phyloP scores from a whole-genome alignment of 2,797 vertebrate species.

The Nothura maculosa region DNA sequence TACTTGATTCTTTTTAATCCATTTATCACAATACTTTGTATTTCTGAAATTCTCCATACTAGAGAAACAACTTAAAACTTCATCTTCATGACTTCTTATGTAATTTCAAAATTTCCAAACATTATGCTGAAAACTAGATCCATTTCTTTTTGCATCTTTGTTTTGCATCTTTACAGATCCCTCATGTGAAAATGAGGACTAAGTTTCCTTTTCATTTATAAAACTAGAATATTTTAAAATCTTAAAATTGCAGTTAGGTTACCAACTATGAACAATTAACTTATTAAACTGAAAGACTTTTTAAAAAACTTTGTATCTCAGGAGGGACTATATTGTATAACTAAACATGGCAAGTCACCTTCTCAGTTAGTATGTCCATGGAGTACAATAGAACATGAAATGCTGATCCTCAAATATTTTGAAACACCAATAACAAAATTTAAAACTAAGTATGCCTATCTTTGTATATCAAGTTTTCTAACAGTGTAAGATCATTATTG shows the following conservation, averaged over 20 bases:
- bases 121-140: neutral
- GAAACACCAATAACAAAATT: neutral
- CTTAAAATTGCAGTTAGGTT: neutral
- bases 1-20: neutral
- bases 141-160: neutral
- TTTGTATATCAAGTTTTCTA: neutral
- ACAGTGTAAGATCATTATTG: neutral
- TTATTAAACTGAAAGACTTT: neutral
- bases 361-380: neutral
- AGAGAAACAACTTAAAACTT: neutral
- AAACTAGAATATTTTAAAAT: neutral
- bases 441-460: neutral
- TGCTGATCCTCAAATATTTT: neutral
- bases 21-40: neutral
- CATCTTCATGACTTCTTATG: neutral
- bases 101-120: neutral
- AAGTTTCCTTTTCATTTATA: neutral
- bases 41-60: neutral
- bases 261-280: neutral
- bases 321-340: neutral
- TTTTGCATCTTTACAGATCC: neutral
- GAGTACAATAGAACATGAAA: neutral
- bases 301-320: neutral
- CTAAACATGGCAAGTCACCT: neutral
- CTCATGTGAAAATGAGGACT: neutral